A percentile compares a stretch with the other conserved stretches of the same genome.
Conservation (phyloP, 1,140 invertebrate genomes). For the Anagrus nilaparvatae region DNA sequence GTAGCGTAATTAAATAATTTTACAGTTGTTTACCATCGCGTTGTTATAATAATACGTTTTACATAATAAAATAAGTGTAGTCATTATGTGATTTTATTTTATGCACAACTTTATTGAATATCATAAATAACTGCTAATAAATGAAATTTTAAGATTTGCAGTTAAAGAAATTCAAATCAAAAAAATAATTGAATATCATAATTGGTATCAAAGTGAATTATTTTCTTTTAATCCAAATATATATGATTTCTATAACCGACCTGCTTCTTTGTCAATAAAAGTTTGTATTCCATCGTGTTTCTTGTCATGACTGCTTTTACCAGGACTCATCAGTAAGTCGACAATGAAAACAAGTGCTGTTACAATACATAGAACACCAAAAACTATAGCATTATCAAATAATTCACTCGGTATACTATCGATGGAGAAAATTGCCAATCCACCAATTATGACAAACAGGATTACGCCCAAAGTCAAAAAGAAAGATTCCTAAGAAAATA, state of each 20-base stretch:
- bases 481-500: slow-evolving; percentile 57
- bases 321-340: slow-evolving; percentile 40
- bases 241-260: slow-evolving; percentile 20
- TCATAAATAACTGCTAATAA: too few relatives aligned
- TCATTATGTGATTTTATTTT: too few relatives aligned
- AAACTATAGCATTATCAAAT: slow-evolving; percentile 57
- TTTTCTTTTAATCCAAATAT: too few relatives aligned
- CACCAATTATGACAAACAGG: slow-evolving; percentile 56
- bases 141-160: too few relatives aligned
- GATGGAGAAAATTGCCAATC: slow-evolving; percentile 55
- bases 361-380: slow-evolving; percentile 55
- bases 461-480: slow-evolving; percentile 56
- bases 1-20: too few relatives aligned
- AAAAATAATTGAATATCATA: too few relatives aligned
- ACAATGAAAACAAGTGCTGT: slow-evolving; percentile 57
- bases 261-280: slow-evolving; percentile 27
- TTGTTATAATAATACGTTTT: too few relatives aligned
- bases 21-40: too few relatives aligned
- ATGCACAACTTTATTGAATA: too few relatives aligned
- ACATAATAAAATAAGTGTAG: too few relatives aligned
- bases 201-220: too few relatives aligned
- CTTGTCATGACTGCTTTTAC: slow-evolving; percentile 22
- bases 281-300: slow-evolving; percentile 26
- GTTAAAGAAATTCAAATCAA: too few relatives aligned
- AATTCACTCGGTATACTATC: slow-evolving; percentile 56